A percentile compares a stretch with the other conserved stretches of the same genome.
Conservation (phyloP, 35 echinoderm and acorn worm genomes). For the Apostichopus parvimensis region DNA sequence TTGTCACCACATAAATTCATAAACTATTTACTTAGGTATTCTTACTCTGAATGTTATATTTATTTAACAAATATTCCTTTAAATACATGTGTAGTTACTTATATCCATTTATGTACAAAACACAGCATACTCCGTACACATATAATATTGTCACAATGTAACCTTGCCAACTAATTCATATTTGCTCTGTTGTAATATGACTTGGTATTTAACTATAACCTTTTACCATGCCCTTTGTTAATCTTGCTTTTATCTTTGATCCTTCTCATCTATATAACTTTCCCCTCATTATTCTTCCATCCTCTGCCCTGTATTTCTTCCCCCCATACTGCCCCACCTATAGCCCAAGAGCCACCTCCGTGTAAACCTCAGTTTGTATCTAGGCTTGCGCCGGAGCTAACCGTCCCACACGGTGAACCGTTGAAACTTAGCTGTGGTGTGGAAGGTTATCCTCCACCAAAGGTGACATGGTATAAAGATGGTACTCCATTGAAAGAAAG, state of each 20-base stretch:
- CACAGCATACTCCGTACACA: no score
- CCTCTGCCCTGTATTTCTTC: neutral
- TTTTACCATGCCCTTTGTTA: neutral
- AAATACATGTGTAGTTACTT: no score
- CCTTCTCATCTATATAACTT: neutral
- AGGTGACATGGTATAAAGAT: constrained; percentile 91
- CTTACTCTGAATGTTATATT: no score
- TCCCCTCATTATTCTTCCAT: neutral
- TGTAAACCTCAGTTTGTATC: constrained; percentile 51
- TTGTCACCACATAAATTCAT: no score
- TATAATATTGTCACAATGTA: no score
- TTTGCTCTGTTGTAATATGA: no score
- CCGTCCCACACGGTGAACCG: constrained; percentile 56
- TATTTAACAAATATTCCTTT: no score
- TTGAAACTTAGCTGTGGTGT: constrained; percentile 65
- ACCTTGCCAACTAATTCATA: no score
- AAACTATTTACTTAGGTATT: no score
- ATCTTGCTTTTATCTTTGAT: neutral
- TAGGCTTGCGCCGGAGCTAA: constrained; percentile 18
- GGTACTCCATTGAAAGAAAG: constrained; percentile 57
- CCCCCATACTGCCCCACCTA: neutral
- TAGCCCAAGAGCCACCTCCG: constrained; percentile 54
- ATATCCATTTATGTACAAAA: no score
- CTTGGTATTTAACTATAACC: neutral
- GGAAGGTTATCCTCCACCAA: constrained; percentile 79